Percentiles rank a stretch among this genome's conserved stretches.
Evolutionary conservation across 1,140 invertebrate species (phyloP).

Genomic region (Lethrus apterus): DNA sequence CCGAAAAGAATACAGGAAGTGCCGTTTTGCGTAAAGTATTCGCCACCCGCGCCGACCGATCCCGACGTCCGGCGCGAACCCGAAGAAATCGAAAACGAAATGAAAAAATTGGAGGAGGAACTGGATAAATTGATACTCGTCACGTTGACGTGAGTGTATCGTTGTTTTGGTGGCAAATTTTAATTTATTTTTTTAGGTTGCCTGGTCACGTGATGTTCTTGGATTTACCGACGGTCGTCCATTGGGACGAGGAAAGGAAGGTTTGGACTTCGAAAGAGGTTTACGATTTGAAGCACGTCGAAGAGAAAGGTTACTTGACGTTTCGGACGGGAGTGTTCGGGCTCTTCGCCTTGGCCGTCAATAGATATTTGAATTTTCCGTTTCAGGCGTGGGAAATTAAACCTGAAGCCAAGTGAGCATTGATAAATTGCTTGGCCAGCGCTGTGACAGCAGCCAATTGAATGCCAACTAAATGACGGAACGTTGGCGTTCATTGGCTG

Average conservation of each 20-base stretch:
- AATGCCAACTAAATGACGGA: no score
- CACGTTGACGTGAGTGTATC: slow-evolving; percentile 56
- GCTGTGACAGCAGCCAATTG: no score
- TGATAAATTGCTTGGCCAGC: no score
- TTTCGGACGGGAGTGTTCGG: slow-evolving; percentile 69
- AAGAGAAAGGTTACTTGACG: slow-evolving; percentile 68
- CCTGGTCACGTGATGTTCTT: slow-evolving; percentile 73
- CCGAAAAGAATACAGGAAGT: slow-evolving; percentile 59
- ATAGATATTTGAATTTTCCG: slow-evolving; percentile 70
- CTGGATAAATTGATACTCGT: slow-evolving; percentile 64
- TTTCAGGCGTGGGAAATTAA: slow-evolving; percentile 80
- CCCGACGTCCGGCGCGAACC: slow-evolving; percentile 45
- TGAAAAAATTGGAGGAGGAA: slow-evolving; percentile 63
- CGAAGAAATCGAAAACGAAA: slow-evolving; percentile 73
- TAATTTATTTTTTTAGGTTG: slow-evolving; percentile 6
- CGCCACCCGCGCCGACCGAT: slow-evolving; percentile 54
- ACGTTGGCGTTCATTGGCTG: no score
- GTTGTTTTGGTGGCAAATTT: slow-evolving; percentile 12
- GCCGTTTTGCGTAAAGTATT: slow-evolving; percentile 61
- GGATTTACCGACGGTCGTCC: slow-evolving; percentile 70
- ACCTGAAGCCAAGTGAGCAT: slow-evolving; percentile 51
- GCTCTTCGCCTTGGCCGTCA: slow-evolving; percentile 65
- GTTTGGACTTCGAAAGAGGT: slow-evolving; percentile 69
- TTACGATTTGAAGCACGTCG: slow-evolving; percentile 75
- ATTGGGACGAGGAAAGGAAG: slow-evolving; percentile 57